Base-by-base conservation (phyloP, 2,797 vertebrate species). In the Gymnocypris eckloni region DNA sequence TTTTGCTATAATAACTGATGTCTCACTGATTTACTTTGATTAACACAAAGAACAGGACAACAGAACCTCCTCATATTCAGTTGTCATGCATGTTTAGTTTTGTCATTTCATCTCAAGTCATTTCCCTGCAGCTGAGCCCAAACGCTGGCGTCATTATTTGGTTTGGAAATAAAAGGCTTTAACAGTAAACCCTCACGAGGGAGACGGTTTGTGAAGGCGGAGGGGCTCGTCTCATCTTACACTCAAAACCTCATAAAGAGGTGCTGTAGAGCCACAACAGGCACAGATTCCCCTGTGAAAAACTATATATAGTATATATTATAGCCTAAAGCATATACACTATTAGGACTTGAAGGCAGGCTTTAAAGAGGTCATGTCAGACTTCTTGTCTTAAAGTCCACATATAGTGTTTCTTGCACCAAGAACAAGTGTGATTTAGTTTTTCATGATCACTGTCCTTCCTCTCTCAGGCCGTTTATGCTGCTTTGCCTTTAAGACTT, bases 161-260 rank as follows among this genome's bases (percentile, higher is more conserved):
- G 50, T 87, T 87, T 54, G 22, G 15, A 43, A 67, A 50, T 39
- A 79, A 80, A 82, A 48, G 79, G 66, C 64, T 28, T 78, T 52
- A 86, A 88, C 64, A 71, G 9, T 56, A 90, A 81, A 82, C 87
- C 78, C 86, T 73, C 52, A 22, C 45, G 64, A 66, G 84, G 77
- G 48, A 83, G 61, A 67, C 28, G 72, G 75, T 48, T 86, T 73
- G 72, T 75, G 82, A 61, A 75, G 73, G 33, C 22, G 13, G 45
- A 79, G 22, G 33, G 39, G 45, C 70, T 75, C 71, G 18, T 73
- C 67, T 87, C 69, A 56, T 90, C 81, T 80, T 82, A 77, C 80
- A 77, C 61, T 69, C 9, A 64, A 67, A 69, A 83, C 69, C 50
- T 67, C 25, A 81, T 70, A 52, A 73, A 75, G 25, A 81, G 54